Base-by-base conservation (phyloP, 2,113 vertebrate species). In the Anseranas semipalmata region DNA sequence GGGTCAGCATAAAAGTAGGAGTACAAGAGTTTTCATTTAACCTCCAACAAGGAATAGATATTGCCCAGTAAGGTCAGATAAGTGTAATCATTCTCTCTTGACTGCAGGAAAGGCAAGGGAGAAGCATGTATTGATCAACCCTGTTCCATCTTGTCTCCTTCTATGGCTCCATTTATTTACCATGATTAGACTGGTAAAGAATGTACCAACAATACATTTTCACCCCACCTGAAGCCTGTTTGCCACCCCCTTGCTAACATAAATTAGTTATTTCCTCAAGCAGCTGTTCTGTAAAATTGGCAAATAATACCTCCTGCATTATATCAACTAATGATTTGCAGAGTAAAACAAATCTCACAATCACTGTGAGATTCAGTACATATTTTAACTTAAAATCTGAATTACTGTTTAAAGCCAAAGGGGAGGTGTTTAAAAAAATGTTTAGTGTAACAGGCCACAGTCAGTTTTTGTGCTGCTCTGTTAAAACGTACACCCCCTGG, bases 1-100 rank as follows among this genome's bases (percentile, higher is more conserved):
- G 85, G 94, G 66, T 96, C 85, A 94, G 77, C 95, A 88, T 90
- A 90, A 94, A 90, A 96, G 93, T 83, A 83, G 59, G 50, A 90
- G 70, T 77, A 55, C 59, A 66, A 50, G 75, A 91, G 85, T 91
- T 91, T 94, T 94, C 87, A 77, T 91, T 96, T 96, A 93, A 96
- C 91, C 89, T 97, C 67, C 78, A 82, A 28, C 45, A 90, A 89
- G 85, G 81, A 85, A 85, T 58, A 77, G 91, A 91, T 75, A 65
- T 77, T 94, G 56, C 56, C 16, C 33, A 32, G 37, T 81, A 85
- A 93, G 50, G 30, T 59, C 70, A 46, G 33, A n/a, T 72, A 89
- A 89, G 58, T 79, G 53, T 55, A 78, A 2, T 96, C 74, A 30
- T 85, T 95, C 67, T 83, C 32, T 89, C 87, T 70, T 67, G 77